Percentiles rank a stretch among this genome's conserved stretches.
Conservation (phyloP, 2,113 vertebrate genomes). For the Artemisiospiza belli region DNA sequence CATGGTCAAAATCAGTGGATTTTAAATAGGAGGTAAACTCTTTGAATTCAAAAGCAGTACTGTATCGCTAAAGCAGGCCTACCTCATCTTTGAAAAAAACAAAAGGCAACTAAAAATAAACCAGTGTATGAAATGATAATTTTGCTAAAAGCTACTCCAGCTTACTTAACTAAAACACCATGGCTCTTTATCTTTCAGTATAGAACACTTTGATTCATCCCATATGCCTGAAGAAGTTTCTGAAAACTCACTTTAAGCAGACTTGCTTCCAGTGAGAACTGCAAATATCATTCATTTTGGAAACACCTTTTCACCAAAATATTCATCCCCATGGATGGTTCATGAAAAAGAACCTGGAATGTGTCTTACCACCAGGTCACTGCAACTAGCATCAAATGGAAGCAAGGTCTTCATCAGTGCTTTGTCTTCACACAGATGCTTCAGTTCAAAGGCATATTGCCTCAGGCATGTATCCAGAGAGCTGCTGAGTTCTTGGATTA, state of each 20-base stretch:
- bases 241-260: neutral
- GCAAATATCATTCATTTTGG: neutral
- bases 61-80: neutral
- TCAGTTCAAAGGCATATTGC: conserved; percentile 88
- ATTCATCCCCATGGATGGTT: neutral
- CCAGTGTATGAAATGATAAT: neutral
- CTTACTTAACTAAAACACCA: neutral
- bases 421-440: conserved; percentile 79
- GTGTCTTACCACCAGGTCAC: conserved; percentile 73
- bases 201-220: neutral
- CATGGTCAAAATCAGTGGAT: neutral
- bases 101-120: neutral
- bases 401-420: conserved; percentile 79
- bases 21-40: neutral
- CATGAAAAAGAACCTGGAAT: neutral
- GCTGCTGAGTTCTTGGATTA: conserved; percentile 77
- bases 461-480: conserved; percentile 89
- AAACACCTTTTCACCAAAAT: neutral
- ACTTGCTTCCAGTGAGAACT: neutral
- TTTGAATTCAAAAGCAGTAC: neutral
- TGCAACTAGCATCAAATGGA: conserved; percentile 72
- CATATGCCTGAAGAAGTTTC: neutral
- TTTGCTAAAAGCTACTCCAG: neutral
- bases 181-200: neutral
- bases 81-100: neutral